Evolutionary conservation across 2,113 vertebrate species (phyloP).

Genomic region (Lathamus discolor): DNA sequence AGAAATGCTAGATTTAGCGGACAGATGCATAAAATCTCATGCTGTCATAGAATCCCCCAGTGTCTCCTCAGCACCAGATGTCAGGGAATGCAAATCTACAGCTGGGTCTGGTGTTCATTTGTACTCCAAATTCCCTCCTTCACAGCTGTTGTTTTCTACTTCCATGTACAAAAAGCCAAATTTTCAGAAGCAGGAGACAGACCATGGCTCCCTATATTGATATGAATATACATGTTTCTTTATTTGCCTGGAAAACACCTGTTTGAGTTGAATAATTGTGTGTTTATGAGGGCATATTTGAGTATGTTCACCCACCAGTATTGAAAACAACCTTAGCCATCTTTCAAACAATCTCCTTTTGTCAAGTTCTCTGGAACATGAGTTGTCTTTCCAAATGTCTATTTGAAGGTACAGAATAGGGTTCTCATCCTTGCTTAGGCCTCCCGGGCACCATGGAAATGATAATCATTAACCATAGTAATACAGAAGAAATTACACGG

Average conservation of each 20-base stretch:
- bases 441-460: neutral
- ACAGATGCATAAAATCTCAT: slow-evolving; percentile 56
- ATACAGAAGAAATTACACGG: neutral
- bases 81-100: slow-evolving; percentile 53
- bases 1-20: slow-evolving; percentile 43
- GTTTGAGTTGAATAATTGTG: neutral
- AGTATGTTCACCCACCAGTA: fast-evolving
- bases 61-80: slow-evolving; percentile 55
- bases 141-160: slow-evolving; percentile 61
- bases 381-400: neutral
- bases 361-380: neutral
- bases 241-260: neutral
- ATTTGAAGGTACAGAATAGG: neutral
- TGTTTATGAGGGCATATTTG: neutral
- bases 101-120: slow-evolving; percentile 51
- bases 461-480: neutral
- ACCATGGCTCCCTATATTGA: neutral
- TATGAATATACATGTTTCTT: neutral
- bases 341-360: neutral
- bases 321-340: neutral
- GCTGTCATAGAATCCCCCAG: slow-evolving; percentile 37
- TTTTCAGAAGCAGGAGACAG: slow-evolving; percentile 13
- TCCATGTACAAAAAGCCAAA: neutral
- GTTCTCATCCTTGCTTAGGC: neutral
- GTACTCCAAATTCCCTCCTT: slow-evolving; percentile 23